Evolutionary conservation across 2,888 invertebrate species (phyloP).

Genomic region (Drosophila demipolita): DNA sequence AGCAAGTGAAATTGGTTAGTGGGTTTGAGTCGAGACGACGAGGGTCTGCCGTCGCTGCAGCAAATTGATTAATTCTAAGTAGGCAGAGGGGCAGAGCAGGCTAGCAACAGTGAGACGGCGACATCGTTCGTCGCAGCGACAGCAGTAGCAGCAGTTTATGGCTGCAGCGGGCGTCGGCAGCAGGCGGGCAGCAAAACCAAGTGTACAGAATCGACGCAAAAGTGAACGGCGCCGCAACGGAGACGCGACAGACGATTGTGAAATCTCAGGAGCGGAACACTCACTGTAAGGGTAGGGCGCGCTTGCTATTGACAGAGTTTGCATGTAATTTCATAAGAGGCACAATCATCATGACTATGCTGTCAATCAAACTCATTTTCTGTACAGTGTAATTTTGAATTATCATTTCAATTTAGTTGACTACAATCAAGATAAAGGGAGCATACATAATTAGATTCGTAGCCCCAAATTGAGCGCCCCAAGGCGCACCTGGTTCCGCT

Average conservation of each 20-base stretch:
- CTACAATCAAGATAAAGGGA: neutral
- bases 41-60: constrained; percentile 43
- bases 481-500: constrained; percentile 43
- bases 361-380: neutral
- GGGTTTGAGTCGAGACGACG: constrained; percentile 28
- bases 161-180: constrained; percentile 64
- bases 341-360: neutral
- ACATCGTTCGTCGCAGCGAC: constrained; percentile 43
- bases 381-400: neutral
- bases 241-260: constrained; percentile 71
- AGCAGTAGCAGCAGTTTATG: constrained; percentile 15
- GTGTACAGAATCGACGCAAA: constrained; percentile 80
- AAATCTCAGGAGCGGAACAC: constrained; percentile 67
- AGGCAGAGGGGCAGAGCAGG: constrained; percentile 31
- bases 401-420: neutral
- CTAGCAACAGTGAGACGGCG: constrained; percentile 62
- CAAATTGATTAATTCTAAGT: constrained; percentile 66
- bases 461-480: constrained; percentile 47
- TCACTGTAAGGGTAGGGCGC: neutral
- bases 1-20: constrained; percentile 60
- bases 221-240: constrained; percentile 77
- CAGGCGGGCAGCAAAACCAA: constrained; percentile 65
- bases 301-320: neutral
- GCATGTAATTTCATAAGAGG: neutral
- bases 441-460: neutral